A percentile compares a stretch with the other conserved stretches of the same genome.
Conservation (phyloP, 2,797 vertebrate genomes). For the Neosilurus mollespiculum region DNA sequence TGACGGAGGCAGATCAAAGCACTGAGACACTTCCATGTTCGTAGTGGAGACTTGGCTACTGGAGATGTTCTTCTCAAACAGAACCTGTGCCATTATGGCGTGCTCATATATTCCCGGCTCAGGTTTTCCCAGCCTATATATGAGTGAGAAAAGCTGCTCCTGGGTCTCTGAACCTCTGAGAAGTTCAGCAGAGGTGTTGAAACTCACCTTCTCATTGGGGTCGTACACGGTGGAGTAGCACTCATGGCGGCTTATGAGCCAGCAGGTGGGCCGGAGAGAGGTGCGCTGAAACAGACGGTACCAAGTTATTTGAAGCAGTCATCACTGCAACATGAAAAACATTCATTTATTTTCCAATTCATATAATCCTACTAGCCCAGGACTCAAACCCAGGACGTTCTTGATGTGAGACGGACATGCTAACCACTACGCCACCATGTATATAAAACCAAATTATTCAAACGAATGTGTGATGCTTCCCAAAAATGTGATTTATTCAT, state of each 20-base stretch:
- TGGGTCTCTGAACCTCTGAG: no score
- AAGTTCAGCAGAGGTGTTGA: background rate
- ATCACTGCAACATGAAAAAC: background rate
- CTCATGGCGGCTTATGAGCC: conserved; percentile 47
- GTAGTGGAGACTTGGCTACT: conserved; percentile 16
- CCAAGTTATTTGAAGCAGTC: background rate
- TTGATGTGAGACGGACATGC: no score
- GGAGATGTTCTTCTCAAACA: background rate
- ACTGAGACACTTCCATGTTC: conserved; percentile 39
- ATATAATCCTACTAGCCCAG: no score
- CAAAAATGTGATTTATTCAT: background rate
- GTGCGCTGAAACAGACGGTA: conserved; percentile 62
- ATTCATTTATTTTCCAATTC: background rate
- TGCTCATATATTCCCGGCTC: background rate
- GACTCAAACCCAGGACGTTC: no score
- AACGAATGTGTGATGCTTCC: background rate
- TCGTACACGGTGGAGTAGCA: conserved; percentile 65
- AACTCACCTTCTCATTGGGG: conserved; percentile 68
- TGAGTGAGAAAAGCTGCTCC: background rate
- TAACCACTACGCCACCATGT: no score
- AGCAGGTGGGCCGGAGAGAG: conserved; percentile 61
- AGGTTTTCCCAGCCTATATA: background rate
- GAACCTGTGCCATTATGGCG: background rate
- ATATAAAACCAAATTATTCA: background rate
- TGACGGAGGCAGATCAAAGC: conserved; percentile 52